A percentile compares a stretch with the other conserved stretches of the same genome.
Evolutionary conservation across 2,113 vertebrate species (phyloP).

Genomic region (Seriola quinqueradiata): DNA sequence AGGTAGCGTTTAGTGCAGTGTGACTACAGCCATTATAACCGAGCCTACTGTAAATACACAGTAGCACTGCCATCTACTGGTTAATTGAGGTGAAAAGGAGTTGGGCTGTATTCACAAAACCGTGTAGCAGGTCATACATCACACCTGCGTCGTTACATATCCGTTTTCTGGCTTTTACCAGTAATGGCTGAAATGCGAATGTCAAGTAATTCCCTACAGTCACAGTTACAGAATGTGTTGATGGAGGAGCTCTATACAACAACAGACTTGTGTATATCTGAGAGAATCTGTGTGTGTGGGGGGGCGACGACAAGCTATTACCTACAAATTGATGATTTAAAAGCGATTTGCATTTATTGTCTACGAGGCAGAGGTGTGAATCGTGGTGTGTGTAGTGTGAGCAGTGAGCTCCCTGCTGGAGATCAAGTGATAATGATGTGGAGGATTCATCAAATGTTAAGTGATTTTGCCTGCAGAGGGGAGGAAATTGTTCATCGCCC

Average conservation of each 20-base stretch:
- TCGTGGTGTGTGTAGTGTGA: conserved; percentile 8
- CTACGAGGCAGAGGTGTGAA: conserved; percentile 5
- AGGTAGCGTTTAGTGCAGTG: conserved; percentile 65
- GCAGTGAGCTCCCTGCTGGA: conserved; percentile 21
- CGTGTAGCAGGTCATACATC: conserved; percentile 19
- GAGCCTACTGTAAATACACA: conserved; percentile 34
- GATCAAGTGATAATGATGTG: conserved; percentile 48
- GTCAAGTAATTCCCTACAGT: conserved; percentile 19
- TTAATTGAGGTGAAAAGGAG: conserved; percentile 36
- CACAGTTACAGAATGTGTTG: background rate
- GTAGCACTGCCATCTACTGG: conserved; percentile 74
- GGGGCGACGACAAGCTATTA: conserved; percentile 8
- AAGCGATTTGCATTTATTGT: conserved; percentile 27
- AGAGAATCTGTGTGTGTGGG: background rate
- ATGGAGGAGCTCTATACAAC: conserved; percentile 7
- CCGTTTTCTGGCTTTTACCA: conserved; percentile 28
- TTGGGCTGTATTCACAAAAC: background rate
- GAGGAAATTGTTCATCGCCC: conserved; percentile 13
- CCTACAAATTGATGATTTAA: conserved; percentile 25
- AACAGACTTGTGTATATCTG: background rate
- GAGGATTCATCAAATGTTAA: conserved; percentile 48
- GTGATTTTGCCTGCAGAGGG: conserved; percentile 31
- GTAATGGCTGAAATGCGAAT: conserved; percentile 22
- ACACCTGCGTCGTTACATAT: background rate
- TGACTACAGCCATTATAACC: conserved; percentile 58